Conservation (phyloP, 2,888 invertebrate species). For the Coelinius sp. region DNA sequence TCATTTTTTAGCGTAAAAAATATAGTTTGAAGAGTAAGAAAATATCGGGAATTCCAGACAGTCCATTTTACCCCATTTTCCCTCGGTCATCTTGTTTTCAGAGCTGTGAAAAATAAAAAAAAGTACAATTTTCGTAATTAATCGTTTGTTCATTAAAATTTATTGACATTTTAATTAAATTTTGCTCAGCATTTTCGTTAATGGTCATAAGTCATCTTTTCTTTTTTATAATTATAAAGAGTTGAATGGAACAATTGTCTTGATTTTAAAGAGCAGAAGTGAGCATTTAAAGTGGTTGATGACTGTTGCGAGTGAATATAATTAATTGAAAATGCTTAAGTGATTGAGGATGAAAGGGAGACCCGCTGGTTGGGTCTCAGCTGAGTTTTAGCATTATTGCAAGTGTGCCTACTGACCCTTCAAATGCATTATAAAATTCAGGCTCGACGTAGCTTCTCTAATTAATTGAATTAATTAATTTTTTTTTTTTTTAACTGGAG, state of each 20-base stretch:
- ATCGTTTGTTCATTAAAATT: not conserved
- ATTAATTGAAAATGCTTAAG: constrained; percentile 1
- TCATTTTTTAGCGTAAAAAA: too few species aligned
- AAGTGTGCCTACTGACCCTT: constrained; percentile 16
- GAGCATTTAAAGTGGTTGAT: constrained; percentile 1
- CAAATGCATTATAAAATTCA: constrained; percentile 12
- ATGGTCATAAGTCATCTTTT: not conserved
- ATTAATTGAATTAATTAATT: not conserved
- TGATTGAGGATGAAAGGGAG: constrained; percentile 6
- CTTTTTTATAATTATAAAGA: not conserved
- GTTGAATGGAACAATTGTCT: not conserved
- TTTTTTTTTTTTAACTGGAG: too few species aligned
- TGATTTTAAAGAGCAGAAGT: constrained; percentile 2
- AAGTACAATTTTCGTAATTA: not conserved
- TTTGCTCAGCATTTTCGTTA: constrained; percentile 24
- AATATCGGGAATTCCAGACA: not conserved
- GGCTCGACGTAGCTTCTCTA: not conserved
- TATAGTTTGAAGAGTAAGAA: too few species aligned
- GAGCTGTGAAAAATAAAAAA: not conserved
- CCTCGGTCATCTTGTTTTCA: not conserved
- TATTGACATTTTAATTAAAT: not conserved
- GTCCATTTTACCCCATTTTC: not conserved
- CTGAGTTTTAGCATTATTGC: constrained; percentile 12
- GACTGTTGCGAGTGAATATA: not conserved
- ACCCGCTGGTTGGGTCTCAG: constrained; percentile 31